Conservation (phyloP, 2,113 vertebrate genomes). For the Eleginops maclovinus region DNA sequence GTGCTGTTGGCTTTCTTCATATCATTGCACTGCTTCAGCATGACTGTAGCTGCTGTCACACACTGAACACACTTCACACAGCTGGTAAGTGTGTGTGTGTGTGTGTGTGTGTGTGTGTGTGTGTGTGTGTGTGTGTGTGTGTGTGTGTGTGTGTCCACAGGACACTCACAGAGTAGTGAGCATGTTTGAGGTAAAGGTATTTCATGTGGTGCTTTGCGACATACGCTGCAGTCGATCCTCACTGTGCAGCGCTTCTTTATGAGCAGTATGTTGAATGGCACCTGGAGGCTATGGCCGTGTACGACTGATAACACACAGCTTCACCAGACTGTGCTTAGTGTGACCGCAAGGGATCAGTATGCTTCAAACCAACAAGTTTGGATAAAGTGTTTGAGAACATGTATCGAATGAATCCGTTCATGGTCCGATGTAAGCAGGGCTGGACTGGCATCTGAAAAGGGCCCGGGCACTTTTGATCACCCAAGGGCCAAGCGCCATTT, state of each 20-base stretch:
- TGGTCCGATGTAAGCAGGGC: not conserved
- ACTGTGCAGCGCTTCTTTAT: conserved; percentile 43
- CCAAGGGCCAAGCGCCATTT: too few species aligned
- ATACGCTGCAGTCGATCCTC: conserved; percentile 34
- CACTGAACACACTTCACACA: not conserved
- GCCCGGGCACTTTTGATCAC: too few species aligned
- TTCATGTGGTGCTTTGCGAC: conserved; percentile 67
- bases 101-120: conserved; percentile 73
- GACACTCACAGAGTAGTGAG: conserved; percentile 86
- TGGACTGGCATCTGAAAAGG: too few species aligned
- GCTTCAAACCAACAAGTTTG: conserved; percentile 35
- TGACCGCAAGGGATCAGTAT: conserved; percentile 27
- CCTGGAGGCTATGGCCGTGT: conserved; percentile 40
- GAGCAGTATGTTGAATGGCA: conserved; percentile 51
- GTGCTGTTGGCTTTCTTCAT: conserved; percentile 57
- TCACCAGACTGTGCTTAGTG: conserved; percentile 29
- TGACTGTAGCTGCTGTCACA: conserved; percentile 24
- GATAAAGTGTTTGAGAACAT: not conserved
- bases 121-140: too few species aligned
- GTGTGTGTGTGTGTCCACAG: too few species aligned
- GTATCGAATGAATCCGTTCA: not conserved
- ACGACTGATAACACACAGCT: conserved; percentile 6
- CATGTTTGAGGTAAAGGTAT: conserved; percentile 86
- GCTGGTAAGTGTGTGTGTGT: conserved; percentile 33
- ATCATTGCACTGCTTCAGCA: conserved; percentile 44